Conservation (phyloP, 2,888 invertebrate genomes). For the Tuberolachnus salignus region DNA sequence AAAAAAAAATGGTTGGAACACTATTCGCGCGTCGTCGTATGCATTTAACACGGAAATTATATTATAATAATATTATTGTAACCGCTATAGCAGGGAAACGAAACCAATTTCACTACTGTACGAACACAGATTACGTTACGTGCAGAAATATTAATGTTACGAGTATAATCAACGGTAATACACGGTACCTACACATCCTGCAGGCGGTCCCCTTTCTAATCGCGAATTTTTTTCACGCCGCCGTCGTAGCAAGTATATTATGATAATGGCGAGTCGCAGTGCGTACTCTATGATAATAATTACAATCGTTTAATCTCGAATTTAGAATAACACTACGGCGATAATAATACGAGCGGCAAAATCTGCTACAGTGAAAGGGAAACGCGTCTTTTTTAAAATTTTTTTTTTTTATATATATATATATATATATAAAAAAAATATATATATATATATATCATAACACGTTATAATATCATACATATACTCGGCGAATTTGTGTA, state of each 20-base stretch:
- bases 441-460: neutral
- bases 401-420: too few relatives aligned
- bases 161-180: conserved; percentile 2
- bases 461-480: neutral
- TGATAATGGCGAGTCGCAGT: neutral
- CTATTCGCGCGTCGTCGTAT: neutral
- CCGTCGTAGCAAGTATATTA: neutral
- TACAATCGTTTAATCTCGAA: conserved; percentile 25
- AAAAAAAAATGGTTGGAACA: neutral
- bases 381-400: conserved; percentile 28
- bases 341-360: neutral
- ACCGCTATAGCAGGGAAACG: neutral
- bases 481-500: conserved; percentile 7
- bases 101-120: too few relatives aligned
- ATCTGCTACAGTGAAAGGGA: conserved; percentile 32
- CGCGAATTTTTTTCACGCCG: neutral
- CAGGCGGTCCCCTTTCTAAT: conserved; percentile 42
- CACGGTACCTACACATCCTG: neutral
- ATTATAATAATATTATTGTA: conserved; percentile 7
- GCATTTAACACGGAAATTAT: neutral
- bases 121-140: conserved; percentile 20
- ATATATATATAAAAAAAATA: too few relatives aligned
- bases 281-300: neutral
- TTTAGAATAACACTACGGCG: conserved; percentile 17
- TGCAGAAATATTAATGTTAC: too few relatives aligned